Percentiles rank a stretch among this genome's conserved stretches.
These are phyloP conservation scores for Cantharis rustica DNA, from an alignment of 2,888 invertebrate species.

Conservation along the genomic window DNA sequence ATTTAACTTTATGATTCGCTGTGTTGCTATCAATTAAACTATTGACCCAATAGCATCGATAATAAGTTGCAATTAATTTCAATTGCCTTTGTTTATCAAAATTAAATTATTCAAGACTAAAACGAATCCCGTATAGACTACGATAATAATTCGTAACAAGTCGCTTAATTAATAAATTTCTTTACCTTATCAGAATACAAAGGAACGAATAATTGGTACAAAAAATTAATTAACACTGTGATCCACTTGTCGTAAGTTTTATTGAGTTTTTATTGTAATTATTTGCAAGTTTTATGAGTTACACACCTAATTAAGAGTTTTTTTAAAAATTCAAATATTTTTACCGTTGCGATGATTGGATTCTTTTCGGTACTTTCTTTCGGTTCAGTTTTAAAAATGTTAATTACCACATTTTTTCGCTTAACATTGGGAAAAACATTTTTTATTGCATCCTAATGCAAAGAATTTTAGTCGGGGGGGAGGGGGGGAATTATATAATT, in stretches of 20 bases:
- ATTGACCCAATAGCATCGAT: neutral
- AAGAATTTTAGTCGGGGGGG: no score
- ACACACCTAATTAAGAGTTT: neutral
- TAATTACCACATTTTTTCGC: neutral
- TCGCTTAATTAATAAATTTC: neutral
- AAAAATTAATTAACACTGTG: neutral
- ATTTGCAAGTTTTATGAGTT: neutral
- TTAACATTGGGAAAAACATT: neutral
- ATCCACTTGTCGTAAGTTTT: neutral
- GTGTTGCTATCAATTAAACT: neutral
- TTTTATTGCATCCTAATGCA: neutral
- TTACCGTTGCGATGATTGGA: neutral
- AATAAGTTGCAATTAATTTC: neutral
- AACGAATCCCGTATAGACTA: neutral
- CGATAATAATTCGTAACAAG: neutral
- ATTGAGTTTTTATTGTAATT: neutral
- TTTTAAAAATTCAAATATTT: neutral
- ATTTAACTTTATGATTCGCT: neutral
- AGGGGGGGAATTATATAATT: neutral
- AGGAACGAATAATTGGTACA: neutral
- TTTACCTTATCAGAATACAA: neutral
- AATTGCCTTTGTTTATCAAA: neutral
- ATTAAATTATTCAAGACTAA: neutral
- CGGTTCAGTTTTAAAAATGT: neutral
- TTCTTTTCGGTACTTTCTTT: neutral